Percentiles rank a stretch among this genome's conserved stretches.
Conservation (phyloP, 2,797 vertebrate species). For the Fundulus diaphanus region DNA sequence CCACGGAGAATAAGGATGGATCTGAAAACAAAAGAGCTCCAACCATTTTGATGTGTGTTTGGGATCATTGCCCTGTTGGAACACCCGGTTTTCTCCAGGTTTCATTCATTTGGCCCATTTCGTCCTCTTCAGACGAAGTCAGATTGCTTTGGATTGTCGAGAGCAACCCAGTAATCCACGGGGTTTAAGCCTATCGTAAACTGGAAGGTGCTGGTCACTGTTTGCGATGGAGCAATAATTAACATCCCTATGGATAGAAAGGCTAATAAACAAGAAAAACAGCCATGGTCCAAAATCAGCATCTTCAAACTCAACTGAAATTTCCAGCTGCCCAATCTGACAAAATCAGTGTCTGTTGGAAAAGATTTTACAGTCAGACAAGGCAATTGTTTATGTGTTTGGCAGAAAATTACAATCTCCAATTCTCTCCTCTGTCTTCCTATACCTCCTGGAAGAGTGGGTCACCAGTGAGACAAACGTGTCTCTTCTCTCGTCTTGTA, state of each 20-base stretch:
- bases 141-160: not conserved
- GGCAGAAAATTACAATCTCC: conserved; percentile 12
- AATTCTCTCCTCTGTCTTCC: conserved; percentile 21
- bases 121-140: not conserved
- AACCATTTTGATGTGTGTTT: not conserved
- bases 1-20: not conserved
- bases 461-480: conserved; percentile 54
- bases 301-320: too few species aligned
- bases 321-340: too few species aligned
- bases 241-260: too few species aligned
- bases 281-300: too few species aligned
- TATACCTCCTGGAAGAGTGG: conserved; percentile 9
- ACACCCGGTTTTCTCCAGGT: not conserved
- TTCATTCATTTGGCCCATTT: not conserved
- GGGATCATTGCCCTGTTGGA: not conserved
- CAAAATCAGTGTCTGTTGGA: too few species aligned
- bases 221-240: too few species aligned
- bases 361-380: too few species aligned
- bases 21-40: not conserved
- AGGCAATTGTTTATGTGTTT: too few species aligned
- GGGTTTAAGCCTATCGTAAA: too few species aligned
- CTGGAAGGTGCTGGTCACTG: too few species aligned
- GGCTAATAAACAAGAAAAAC: too few species aligned
- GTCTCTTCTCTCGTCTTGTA: conserved; percentile 26
- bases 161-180: too few species aligned